Base-by-base conservation (phyloP, 2,113 vertebrate species). In the Leiothrix lutea region DNA sequence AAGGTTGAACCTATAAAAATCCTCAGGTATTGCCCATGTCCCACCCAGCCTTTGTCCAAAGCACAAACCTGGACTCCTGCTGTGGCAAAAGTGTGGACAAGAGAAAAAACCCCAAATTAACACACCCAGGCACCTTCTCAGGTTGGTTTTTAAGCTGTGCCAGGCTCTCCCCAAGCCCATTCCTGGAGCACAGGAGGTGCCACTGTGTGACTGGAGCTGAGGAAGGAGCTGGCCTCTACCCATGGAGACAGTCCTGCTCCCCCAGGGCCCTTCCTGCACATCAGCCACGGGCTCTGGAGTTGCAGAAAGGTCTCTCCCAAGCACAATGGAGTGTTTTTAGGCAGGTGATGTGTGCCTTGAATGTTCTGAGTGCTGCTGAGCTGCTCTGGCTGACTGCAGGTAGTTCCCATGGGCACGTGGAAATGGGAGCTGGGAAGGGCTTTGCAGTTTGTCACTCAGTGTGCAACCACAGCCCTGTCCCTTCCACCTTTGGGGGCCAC, bases 21-120 rank as follows among this genome's bases (percentile, higher is more conserved):
- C 15, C n/a, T 88, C 0, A 0, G 12, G 29, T 28, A 3, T 10
- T 12, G 2, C 33, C 24, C 38, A 0, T 17, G 9, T 42, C 21
- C 50, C 35, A 36, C 21, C 50, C 35, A 36, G 29, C 9, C 23
- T 33, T 56, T 28, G 33, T 12, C n/a, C 56, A 24, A 58, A 85
- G 65, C 21, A 31, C 58, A 2, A 26, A 36, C 28, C 24, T 31
- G 62, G 19, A n/a, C 15, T 73, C 23, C 56, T 67, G 19, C 40
- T 38, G 6, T 16, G 36, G 64, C 5, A n/a, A 11, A 66, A 38
- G 26, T 4, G 8, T 14, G 31, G 33, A 13, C 25, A 42, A 14
- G 19, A 65, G 20, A 23, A 51, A 64, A 74, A 28, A 74, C 28
- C 0, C 0, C 2, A 40, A 54, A 20, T 42, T 31, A 33, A 33